A percentile compares a stretch with the other conserved stretches of the same genome.
These are phyloP conservation scores for Caenorhabditis imperialis DNA, from an alignment of 2,888 invertebrate species.

Conservation along the genomic window DNA sequence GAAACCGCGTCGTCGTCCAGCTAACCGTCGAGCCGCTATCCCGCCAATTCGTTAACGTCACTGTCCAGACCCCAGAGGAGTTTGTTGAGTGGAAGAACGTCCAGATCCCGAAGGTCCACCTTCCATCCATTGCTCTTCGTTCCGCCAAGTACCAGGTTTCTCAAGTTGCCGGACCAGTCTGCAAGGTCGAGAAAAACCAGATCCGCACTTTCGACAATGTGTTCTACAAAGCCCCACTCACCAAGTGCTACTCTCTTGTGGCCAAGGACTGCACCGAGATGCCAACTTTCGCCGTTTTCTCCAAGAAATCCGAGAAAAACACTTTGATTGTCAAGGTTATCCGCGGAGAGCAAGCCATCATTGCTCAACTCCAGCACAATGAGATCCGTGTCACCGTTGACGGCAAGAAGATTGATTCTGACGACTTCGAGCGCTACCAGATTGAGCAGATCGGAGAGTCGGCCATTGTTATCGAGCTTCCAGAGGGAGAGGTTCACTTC, in stretches of 20 bases:
- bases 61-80: slow-evolving; percentile 66
- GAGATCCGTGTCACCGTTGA: slow-evolving; percentile 56
- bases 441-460: slow-evolving; percentile 43
- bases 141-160: slow-evolving; percentile 15
- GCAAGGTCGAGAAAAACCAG: slow-evolving; percentile 48
- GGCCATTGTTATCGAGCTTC: slow-evolving; percentile 58
- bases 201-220: slow-evolving; percentile 77
- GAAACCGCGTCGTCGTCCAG: slow-evolving; percentile 50
- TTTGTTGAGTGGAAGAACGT: slow-evolving; percentile 56
- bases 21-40: slow-evolving; percentile 70
- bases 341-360: slow-evolving; percentile 38
- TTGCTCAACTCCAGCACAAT: slow-evolving; percentile 25
- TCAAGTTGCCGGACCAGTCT: slow-evolving; percentile 40
- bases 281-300: slow-evolving; percentile 78
- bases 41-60: slow-evolving; percentile 68
- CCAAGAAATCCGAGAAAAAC: slow-evolving; percentile 71
- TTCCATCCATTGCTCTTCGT: slow-evolving; percentile 47
- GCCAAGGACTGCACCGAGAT: slow-evolving; percentile 79
- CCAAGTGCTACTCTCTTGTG: slow-evolving; percentile 78
- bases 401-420: slow-evolving; percentile 39
- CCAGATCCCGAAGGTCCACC: slow-evolving; percentile 45
- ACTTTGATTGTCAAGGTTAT: slow-evolving; percentile 53
- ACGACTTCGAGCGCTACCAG: neutral
- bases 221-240: slow-evolving; percentile 69
- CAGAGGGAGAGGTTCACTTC: slow-evolving; percentile 68